Base-by-base conservation (phyloP, 64 coral and sea anemone genomes). In the Pachyseris speciosa region DNA sequence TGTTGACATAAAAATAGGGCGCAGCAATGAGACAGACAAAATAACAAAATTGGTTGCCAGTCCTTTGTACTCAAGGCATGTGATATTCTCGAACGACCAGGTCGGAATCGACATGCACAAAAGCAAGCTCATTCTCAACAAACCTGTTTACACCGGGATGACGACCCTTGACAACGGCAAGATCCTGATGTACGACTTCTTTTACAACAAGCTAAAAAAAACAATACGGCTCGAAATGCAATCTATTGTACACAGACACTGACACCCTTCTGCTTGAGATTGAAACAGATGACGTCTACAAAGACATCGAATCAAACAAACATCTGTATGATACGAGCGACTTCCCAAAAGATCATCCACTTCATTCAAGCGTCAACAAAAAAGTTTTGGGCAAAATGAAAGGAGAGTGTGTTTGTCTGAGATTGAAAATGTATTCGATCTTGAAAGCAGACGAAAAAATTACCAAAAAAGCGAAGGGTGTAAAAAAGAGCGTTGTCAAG, bases 161-260 rank as follows among this genome's bases (percentile, higher is more conserved):
- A 29, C 16, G 1, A 55, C 44, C 0, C 26, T 81, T 2, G 77
- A 81, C 11, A 15, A 58, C 20, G 8, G 37, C 34, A 84, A 84
- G 80, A 48, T 24, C 0, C 26, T 84, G 30, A 84, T 84, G 80
- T 84, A 84, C 34, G 80, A 84, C 60, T 64, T 84, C 34, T 58
- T 64, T 53, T 65, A 84, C 57, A 39, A 43, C 60, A 20, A 59
- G 7, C 3, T 63, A 3, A 64, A 64, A 36, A 4, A 16, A 11
- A 31, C n/a, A 11, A 25, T 83, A 58, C 11, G 2, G 50, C 11
- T 8, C 0, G 2, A 12, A 37, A 6, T 44, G 43, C 8, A 24
- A 32, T 3, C 53, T 81, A 3, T 24, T 50, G 6, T 81, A 52
- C 53, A 63, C 80, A 9, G 7, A 63, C 10, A 39, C 53, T n/a